These are phyloP conservation scores for Nomada ferruginata DNA, from an alignment of 2,888 invertebrate species.

Conservation along the genomic window DNA sequence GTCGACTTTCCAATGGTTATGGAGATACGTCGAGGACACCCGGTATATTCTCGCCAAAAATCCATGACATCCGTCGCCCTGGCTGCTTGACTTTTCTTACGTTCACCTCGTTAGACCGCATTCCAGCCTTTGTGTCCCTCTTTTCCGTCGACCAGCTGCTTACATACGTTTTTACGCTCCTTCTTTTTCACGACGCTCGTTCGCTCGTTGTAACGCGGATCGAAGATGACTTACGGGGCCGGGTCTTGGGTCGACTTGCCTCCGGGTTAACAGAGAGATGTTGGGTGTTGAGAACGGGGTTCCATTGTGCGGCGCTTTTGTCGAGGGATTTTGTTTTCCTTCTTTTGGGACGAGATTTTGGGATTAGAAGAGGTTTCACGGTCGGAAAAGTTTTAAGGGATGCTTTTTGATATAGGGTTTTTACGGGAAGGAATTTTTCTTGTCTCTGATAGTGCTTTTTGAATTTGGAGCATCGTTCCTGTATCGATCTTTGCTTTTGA, in stretches of 20 bases:
- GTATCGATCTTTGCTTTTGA: background rate
- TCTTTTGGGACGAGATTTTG: background rate
- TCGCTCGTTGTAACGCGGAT: conserved; percentile 10
- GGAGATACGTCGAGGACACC: conserved; percentile 62
- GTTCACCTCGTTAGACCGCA: conserved; percentile 68
- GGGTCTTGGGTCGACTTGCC: background rate
- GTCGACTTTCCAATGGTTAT: conserved; percentile 13
- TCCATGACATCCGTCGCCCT: conserved; percentile 43
- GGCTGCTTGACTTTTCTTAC: conserved; percentile 61
- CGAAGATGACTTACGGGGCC: conserved; percentile 54
- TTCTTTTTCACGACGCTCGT: background rate
- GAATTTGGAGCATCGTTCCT: background rate
- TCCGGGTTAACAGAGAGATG: conserved; percentile 1
- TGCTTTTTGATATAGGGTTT: too few species aligned
- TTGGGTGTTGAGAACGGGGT: background rate
- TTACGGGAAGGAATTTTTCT: too few species aligned
- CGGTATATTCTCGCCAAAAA: conserved; percentile 68
- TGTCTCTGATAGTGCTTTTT: background rate
- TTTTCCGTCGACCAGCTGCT: conserved; percentile 58
- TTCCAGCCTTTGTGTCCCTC: conserved; percentile 70
- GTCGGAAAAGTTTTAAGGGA: background rate
- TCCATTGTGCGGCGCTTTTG: background rate
- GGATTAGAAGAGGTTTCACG: background rate
- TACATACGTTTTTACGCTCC: conserved; percentile 20
- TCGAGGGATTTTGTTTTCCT: background rate